phyloP scores from a whole-genome alignment of 1,140 invertebrate genomes.

The Tetramorium simillimum region DNA sequence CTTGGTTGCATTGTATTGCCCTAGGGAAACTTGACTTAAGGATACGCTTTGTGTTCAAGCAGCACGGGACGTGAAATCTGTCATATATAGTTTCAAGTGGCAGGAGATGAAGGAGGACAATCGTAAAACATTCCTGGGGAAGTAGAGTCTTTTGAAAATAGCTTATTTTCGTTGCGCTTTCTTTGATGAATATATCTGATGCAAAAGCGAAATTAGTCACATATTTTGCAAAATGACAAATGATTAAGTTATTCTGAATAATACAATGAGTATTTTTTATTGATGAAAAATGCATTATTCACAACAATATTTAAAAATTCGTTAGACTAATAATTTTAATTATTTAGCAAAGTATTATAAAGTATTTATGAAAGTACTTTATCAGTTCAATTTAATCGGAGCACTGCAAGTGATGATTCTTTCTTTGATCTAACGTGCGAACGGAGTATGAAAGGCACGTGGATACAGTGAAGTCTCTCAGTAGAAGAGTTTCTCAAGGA shows the following conservation, averaged over 20 bases:
- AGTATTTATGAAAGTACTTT: too few species aligned
- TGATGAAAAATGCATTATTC: neutral
- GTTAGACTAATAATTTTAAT: neutral
- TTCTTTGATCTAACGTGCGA: neutral
- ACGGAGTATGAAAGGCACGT: neutral
- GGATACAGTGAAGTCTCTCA: neutral
- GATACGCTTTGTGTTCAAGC: constrained; percentile 52
- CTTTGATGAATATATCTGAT: neutral
- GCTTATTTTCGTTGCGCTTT: neutral
- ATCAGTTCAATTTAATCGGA: neutral
- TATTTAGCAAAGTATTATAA: neutral
- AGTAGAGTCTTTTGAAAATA: constrained; percentile 13
- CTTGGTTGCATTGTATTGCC: constrained; percentile 56
- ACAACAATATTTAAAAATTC: neutral
- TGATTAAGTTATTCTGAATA: neutral
- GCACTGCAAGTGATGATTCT: neutral
- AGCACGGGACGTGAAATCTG: constrained; percentile 55
- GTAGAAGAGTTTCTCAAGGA: constrained; percentile 9
- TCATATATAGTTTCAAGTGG: constrained; percentile 50
- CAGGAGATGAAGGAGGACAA: neutral
- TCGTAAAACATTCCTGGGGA: neutral
- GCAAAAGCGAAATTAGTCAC: neutral
- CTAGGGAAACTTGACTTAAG: constrained; percentile 62
- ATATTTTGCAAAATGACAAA: neutral
- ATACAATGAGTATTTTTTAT: neutral